Percentiles rank a stretch among this genome's conserved stretches.
Evolutionary conservation across 2,888 invertebrate species (phyloP).

Genomic region (Volucella zonaria): DNA sequence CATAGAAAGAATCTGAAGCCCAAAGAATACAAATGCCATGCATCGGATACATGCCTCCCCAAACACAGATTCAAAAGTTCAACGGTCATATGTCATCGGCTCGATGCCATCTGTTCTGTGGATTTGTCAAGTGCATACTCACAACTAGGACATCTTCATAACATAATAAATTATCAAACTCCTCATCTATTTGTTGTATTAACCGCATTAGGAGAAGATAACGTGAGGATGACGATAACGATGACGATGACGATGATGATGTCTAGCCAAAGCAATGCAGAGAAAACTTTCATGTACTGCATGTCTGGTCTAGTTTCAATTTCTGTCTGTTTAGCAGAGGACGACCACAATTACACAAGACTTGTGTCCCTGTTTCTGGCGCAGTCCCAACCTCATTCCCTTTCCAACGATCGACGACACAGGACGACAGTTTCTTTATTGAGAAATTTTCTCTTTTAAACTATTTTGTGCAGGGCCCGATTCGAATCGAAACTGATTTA

Average conservation of each 20-base stretch:
- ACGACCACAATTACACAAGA: background rate
- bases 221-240: slow-evolving; percentile 25
- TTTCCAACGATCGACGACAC: background rate
- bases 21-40: background rate
- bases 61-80: background rate
- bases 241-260: background rate
- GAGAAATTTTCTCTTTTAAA: background rate
- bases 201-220: background rate
- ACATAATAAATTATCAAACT: slow-evolving; percentile 29
- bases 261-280: slow-evolving; percentile 56
- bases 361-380: slow-evolving; percentile 6
- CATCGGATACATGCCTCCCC: too few relatives aligned
- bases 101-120: background rate
- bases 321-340: background rate
- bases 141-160: slow-evolving; percentile 31
- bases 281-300: slow-evolving; percentile 48
- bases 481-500: too few relatives aligned
- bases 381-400: background rate
- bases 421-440: background rate
- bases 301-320: slow-evolving; percentile 35
- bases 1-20: background rate
- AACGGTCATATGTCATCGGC: background rate
- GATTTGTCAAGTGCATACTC: slow-evolving; percentile 13
- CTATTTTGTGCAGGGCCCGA: slow-evolving; percentile 3
- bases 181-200: background rate